Evolutionary conservation across 2,888 invertebrate genomes (phyloP), one percentile per base, ranked within the genome.

Genomic region (Mystacides longicornis): DNA sequence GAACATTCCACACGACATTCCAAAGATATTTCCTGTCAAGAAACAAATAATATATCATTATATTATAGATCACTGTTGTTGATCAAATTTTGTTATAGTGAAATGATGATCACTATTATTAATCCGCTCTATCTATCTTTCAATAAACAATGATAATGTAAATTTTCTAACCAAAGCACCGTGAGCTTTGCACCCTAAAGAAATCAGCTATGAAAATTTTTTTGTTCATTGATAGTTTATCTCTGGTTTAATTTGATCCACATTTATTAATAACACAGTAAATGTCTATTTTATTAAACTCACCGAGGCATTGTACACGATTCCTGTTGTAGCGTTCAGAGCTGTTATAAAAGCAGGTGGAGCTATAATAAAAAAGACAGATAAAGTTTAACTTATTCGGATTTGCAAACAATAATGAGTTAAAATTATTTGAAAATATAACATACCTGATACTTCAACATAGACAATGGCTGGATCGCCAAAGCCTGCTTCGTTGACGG

Each of bases 401-500:
- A 33, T 14, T 21, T 11, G n/a, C 2, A 23, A 23, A 9, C n/a
- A 5, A 23, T 9, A 9, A 49, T 49, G 27, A 27, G 27, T 27
- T 27, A 11, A 27, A 27, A 27, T 27, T 7, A 5, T 27, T 27
- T 7, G 11, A 11, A 27, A 7, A n/a, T n/a, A n/a, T 37, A 3
- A 45, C 46, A 73, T 71, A 85, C 85, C 83, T 60, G 81, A 79
- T 49, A 89, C 87, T 65, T 87, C 81, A 64, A 91, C 81, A 65
- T 80, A 80, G 53, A 83, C 80, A 31, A 81, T 81, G 20, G 84
- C 86, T 48, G 82, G 76, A 55, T 80, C 79, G 50, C 89, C 87
- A 63, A 86, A 83, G 0, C 94, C 95, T 1, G 92, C 92, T 9
- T 86, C 84, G 71, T 92, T 94, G 70, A 82, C 81, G 0, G 93